Evolutionary conservation across 2,888 invertebrate genomes (phyloP), one percentile per base, ranked within the genome.

Genomic region (Heteromyza rotundicornis): DNA sequence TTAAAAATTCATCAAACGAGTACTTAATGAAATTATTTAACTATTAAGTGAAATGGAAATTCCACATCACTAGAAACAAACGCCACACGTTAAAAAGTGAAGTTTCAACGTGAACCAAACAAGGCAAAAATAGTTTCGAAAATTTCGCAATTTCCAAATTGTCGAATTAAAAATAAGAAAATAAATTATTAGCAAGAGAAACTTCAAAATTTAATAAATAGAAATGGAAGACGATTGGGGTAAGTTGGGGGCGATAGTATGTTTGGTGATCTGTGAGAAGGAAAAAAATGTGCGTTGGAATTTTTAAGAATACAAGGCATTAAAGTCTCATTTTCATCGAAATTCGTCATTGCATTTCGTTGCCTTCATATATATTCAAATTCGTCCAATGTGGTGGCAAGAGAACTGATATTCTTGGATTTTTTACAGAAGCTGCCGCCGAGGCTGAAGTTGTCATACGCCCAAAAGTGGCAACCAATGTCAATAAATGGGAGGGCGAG

Each of bases 401-500:
- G n/a, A 3, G 3, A 7, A 40, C 10, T 40, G 5, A 32, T 8
- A 32, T 32, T 32, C 12, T 32, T 8, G 12, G 12, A 8, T 8
- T 12, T 16, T 22, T 54, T 57, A 24, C 69, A 83, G 83, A 83
- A 77, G 73, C 79, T 68, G 75, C 76, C 67, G 83, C 81, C 32
- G 81, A 82, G 52, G 74, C 76, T 52, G 91, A 91, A 77, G 89
- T 91, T 75, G 88, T 89, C 81, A 89, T 90, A 82, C 89, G 89
- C 79, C 89, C 90, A 77, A 87, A 88, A 84, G 84, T 87, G 71
- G 86, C 87, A 75, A 72, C 68, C 47, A 80, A 77, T 67, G 72
- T 86, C 63, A 91, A 91, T 85, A 92, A 89, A 87, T 94, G 94
- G 94, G 92, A 91, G 82, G 94, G 93, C 75, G 94, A 94, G 80